Conservation (phyloP, 1,140 invertebrate species). For the Cyphomyrmex costatus region DNA sequence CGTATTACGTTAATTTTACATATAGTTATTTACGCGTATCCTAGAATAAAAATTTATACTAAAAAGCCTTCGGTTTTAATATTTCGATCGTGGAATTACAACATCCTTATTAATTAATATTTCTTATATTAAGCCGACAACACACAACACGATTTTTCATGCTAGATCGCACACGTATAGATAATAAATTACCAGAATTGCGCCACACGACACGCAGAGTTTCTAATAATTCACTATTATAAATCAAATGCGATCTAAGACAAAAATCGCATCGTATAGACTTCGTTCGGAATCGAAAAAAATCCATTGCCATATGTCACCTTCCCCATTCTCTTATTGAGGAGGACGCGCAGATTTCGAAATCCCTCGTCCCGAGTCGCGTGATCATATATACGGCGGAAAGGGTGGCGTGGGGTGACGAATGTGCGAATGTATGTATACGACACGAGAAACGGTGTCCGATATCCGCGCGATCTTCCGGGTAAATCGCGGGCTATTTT, state of each 20-base stretch:
- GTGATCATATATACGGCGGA: background rate
- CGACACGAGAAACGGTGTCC: background rate
- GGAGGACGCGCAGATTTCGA: background rate
- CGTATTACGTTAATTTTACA: no score
- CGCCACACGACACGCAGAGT: no score
- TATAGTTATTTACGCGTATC: background rate
- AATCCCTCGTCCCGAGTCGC: background rate
- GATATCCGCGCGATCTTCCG: constrained; percentile 38
- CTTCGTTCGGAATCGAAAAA: background rate
- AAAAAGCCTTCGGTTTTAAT: background rate
- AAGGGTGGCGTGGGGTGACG: background rate
- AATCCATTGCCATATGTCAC: background rate
- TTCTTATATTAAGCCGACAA: no score
- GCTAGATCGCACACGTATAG: no score
- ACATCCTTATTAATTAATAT: no score
- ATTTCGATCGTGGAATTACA: no score
- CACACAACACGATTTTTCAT: no score
- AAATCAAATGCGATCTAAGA: background rate
- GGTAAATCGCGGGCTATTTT: constrained; percentile 53
- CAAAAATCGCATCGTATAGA: background rate
- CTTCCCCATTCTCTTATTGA: background rate
- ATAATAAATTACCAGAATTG: no score
- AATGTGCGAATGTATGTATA: background rate
- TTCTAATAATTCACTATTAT: no score
- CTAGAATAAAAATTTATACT: background rate